These are phyloP conservation scores for Penelope pileata DNA, from an alignment of 2,113 vertebrate species.

Conservation along the genomic window DNA sequence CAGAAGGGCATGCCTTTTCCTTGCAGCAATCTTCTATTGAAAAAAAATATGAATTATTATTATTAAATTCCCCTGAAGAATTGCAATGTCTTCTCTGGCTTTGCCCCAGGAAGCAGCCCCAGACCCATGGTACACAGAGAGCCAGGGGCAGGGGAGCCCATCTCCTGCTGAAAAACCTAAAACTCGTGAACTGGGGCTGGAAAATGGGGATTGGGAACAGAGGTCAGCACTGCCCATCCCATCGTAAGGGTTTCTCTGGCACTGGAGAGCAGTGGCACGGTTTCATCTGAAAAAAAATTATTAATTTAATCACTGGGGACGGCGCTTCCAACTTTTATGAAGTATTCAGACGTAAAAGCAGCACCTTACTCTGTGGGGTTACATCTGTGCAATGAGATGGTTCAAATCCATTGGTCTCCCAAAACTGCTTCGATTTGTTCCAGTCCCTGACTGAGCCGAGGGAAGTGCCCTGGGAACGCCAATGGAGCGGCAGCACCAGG, in stretches of 20 bases:
- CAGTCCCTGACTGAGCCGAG: conserved; percentile 35
- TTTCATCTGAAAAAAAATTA: background rate
- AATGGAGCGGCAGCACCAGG: conserved; percentile 51
- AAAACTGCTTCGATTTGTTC: conserved; percentile 41
- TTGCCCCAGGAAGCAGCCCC: too few species aligned
- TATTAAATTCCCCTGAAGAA: too few species aligned
- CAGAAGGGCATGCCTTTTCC: background rate
- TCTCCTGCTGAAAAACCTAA: background rate
- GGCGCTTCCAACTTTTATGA: background rate
- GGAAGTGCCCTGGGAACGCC: conserved; percentile 30
- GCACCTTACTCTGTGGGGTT: background rate
- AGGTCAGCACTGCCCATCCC: background rate
- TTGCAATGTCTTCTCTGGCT: too few species aligned
- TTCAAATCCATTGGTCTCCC: conserved; percentile 35
- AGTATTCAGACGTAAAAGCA: background rate
- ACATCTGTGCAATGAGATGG: background rate
- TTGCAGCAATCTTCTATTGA: background rate
- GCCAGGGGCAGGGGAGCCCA: background rate
- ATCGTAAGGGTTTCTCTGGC: background rate
- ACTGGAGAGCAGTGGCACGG: background rate
- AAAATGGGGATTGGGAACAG: background rate
- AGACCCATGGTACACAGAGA: too few species aligned
- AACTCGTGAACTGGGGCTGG: background rate
- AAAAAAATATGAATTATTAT: too few species aligned
- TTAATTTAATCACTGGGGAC: background rate